Evolutionary conservation across 2,797 vertebrate genomes (phyloP), one percentile per base, ranked within the genome.

Genomic region (Lepilemur ruficaudatus): DNA sequence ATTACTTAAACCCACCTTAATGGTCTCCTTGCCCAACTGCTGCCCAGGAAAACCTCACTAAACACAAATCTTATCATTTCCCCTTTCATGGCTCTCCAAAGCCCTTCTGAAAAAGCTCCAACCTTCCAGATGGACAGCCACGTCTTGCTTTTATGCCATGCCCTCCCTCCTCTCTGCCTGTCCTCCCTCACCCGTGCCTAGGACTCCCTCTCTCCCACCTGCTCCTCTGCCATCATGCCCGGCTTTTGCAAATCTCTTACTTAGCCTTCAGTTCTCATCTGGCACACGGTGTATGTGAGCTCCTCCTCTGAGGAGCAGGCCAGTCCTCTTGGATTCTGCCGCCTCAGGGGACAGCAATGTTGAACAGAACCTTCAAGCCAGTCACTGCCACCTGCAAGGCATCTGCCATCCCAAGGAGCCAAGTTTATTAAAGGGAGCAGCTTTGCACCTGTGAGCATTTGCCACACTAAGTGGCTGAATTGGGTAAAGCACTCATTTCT

Each of bases 11-110:
- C 46, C 59, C 28, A 30, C 50, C 67, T 20, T 8, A 55, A 72
- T 35, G 76, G 22, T 38, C 22, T 30, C 46, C 30, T n/a, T 84
- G 65, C 65, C 52, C 61, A 59, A 30, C 65, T n/a, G 78, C n/a
- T 88, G 52, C 30, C 83, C 65, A 75, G 86, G 78, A 38, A 94
- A 88, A 83, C 32, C 30, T 61, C 85, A 61, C 48, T 22, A 35
- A 41, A 25, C 28, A n/a, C 35, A 55, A 32, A 32, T 48, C 48
- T 61, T 46, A 4, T 35, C 67, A 38, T 59, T n/a, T 32, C 50
- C 69, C 30, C 18, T 55, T 22, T 23, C 12, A 2, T 23, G 63
- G n/a, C 79, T 57, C 63, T 63, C 35, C 32, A 35, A 30, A 32
- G 55, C 55, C 69, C 80, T 91, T 65, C 92, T 84, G 48, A 57